Conservation (phyloP, 2,888 invertebrate species). For the Tinea trinotella region DNA sequence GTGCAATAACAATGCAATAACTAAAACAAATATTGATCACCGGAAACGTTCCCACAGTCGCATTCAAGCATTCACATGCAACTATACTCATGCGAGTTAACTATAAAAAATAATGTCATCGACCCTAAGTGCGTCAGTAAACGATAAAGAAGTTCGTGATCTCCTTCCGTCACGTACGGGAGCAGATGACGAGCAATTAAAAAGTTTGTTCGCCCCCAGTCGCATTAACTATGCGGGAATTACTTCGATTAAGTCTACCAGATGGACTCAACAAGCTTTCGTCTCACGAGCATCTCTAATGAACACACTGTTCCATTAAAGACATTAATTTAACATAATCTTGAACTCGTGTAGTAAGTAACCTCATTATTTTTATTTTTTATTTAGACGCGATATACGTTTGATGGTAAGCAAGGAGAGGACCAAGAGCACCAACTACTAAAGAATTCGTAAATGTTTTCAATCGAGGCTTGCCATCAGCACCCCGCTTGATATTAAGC, state of each 20-base stretch:
- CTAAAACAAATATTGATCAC: constrained; percentile 6
- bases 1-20: constrained; percentile 1
- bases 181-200: constrained; percentile 68
- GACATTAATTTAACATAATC: no score
- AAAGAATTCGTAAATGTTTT: no score
- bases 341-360: no score
- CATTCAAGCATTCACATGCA: background rate
- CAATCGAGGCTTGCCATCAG: no score
- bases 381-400: no score
- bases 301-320: no score
- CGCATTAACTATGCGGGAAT: constrained; percentile 54
- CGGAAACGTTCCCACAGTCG: constrained; percentile 11
- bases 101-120: constrained; percentile 39
- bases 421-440: no score
- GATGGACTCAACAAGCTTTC: constrained; percentile 32
- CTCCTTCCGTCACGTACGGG: constrained; percentile 40
- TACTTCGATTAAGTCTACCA: constrained; percentile 47
- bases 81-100: constrained; percentile 1
- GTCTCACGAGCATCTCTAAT: background rate
- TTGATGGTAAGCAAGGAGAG: no score
- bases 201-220: constrained; percentile 54
- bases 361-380: no score
- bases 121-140: constrained; percentile 57
- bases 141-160: constrained; percentile 45
- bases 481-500: no score